Base-by-base conservation (phyloP, 2,113 vertebrate genomes). In the Apteryx owenii region DNA sequence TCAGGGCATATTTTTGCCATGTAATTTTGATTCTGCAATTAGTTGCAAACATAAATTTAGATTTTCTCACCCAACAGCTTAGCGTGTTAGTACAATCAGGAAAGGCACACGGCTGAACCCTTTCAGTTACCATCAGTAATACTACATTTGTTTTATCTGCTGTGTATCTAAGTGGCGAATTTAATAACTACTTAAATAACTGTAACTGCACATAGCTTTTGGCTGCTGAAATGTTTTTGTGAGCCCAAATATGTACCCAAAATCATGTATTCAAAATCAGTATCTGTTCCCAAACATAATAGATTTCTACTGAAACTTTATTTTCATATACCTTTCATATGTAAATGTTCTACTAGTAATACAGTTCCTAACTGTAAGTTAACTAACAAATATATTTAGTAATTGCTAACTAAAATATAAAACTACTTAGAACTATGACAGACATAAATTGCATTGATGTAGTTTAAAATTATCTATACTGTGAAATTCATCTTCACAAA, bases 21-120 rank as follows among this genome's bases (percentile, higher is more conserved):
- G 31, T 20, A 48, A 77, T 83, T 94, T 70, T 73, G 44, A 66
- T 93, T 84, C 91, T 79, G 50, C n/a, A 61, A 10, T 81, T 70
- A 86, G 12, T 6, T 75, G 50, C 60, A 91, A 78, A 75, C 36
- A 54, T 4, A 23, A 90, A 75, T 53, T 46, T 40, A 1, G 3
- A 54, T 88, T 91, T 83, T 46, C 46, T 84, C 42, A 79, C 81
- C 66, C 53, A 65, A 42, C 20, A 87, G 46, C 9, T 77, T 20
- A 12, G 9, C 0, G 0, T 11, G 11, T 65, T 89, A 1, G 0
- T 73, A 72, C 4, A 16, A 8, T 29, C 21, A 44, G 42, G 26
- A 6, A 78, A 36, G 11, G 17, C 21, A 46, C 1, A 22, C 7
- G 8, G 44, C n/a, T 56, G 42, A 90, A 65, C 42, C 53, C 48